Evolutionary conservation across 2,888 invertebrate species (phyloP).

Genomic region (Eucera pruinosa): DNA sequence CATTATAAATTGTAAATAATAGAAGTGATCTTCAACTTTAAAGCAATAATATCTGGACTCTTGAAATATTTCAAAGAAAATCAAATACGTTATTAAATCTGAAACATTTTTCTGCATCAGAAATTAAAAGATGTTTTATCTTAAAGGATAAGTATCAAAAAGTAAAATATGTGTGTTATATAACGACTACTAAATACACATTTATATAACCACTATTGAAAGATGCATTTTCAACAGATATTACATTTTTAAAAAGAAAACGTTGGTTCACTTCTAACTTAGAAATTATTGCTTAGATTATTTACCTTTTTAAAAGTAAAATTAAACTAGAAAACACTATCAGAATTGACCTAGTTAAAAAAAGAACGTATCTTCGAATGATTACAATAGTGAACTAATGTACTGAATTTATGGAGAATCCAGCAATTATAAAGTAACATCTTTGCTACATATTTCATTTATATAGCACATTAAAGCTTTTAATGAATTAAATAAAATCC

Average conservation of each 20-base stretch:
- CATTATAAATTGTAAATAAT: too few relatives aligned
- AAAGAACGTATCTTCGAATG: background rate
- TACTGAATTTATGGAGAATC: background rate
- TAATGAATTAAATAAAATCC: background rate
- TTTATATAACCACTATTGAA: too few relatives aligned
- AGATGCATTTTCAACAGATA: too few relatives aligned
- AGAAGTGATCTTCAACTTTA: background rate
- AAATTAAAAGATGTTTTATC: background rate
- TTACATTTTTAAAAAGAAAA: too few relatives aligned
- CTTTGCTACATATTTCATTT: background rate
- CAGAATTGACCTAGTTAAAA: too few relatives aligned
- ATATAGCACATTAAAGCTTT: background rate
- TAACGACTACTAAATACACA: background rate
- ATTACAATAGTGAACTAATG: too few relatives aligned
- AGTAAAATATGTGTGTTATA: background rate
- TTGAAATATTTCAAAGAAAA: background rate
- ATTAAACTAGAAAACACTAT: too few relatives aligned
- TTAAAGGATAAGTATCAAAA: background rate
- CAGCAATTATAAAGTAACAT: background rate
- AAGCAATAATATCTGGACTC: background rate
- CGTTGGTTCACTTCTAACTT: too few relatives aligned
- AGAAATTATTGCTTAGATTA: too few relatives aligned
- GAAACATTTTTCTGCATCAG: background rate
- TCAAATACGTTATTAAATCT: conserved; percentile 1
- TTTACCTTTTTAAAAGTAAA: too few relatives aligned